A percentile compares a stretch with the other conserved stretches of the same genome.
These are phyloP conservation scores for Zaprionus nigranus DNA, from an alignment of 1,140 invertebrate species.

Conservation along the genomic window DNA sequence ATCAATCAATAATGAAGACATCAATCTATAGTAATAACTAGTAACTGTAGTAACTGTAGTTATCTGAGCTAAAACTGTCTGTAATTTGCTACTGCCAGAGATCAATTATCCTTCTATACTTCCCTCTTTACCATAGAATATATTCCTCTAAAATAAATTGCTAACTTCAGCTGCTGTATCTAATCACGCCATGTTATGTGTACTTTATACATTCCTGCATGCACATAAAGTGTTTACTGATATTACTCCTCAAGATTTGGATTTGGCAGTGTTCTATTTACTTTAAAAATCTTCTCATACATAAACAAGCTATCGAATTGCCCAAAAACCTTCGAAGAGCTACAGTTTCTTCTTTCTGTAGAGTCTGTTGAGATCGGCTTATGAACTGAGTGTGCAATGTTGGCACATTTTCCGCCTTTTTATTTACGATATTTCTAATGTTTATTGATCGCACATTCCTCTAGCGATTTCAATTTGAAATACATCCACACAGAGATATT, in stretches of 20 bases:
- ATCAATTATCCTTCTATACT: too few species aligned
- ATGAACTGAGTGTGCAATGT: neutral
- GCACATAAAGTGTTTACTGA: neutral
- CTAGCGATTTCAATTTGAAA: conserved; percentile 56
- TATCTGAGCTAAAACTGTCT: too few species aligned
- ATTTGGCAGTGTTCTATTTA: neutral
- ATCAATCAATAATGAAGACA: too few species aligned
- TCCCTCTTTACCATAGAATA: too few species aligned
- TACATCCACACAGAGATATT: conserved; percentile 48
- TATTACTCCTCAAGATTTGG: neutral
- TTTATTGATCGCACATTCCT: conserved; percentile 48
- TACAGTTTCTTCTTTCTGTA: neutral
- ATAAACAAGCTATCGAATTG: neutral
- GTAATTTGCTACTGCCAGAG: too few species aligned
- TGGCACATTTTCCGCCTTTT: neutral
- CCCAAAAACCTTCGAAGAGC: neutral
- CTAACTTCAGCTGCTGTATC: neutral
- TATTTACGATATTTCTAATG: conserved; percentile 47
- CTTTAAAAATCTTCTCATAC: neutral
- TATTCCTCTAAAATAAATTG: neutral
- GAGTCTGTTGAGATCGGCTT: neutral
- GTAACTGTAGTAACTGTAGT: too few species aligned
- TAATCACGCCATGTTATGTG: too few species aligned
- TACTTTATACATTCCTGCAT: too few species aligned
- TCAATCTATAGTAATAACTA: too few species aligned